A percentile compares a stretch with the other conserved stretches of the same genome.
Evolutionary conservation across 92 coral and sea anemone genomes (phyloP).

Genomic region (Virgularia gustaviana): DNA sequence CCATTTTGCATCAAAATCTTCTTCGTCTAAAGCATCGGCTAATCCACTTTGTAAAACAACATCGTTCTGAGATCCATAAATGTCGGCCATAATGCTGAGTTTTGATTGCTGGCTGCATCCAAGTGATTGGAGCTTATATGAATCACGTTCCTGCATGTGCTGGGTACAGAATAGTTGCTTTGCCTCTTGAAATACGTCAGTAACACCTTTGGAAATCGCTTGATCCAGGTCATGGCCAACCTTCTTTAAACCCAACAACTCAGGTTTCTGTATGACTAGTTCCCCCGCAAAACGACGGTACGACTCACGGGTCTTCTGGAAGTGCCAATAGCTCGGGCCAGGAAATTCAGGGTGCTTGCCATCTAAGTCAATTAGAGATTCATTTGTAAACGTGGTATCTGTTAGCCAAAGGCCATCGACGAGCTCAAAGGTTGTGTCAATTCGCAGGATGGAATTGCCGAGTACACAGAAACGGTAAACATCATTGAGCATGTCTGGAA

Average conservation of each 20-base stretch:
- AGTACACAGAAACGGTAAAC: constrained; percentile 49
- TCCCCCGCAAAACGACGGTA: constrained; percentile 51
- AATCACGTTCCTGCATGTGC: constrained; percentile 30
- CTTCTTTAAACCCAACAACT: constrained; percentile 37
- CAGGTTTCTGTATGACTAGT: constrained; percentile 38
- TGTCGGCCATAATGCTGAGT: constrained; percentile 35
- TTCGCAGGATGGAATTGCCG: constrained; percentile 48
- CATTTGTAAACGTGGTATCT: constrained; percentile 54
- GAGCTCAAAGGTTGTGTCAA: constrained; percentile 63
- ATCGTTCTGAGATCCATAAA: constrained; percentile 45
- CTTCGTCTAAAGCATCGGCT: constrained; percentile 51
- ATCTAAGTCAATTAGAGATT: constrained; percentile 45
- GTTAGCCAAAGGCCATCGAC: constrained; percentile 69
- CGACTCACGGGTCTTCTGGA: constrained; percentile 35
- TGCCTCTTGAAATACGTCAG: constrained; percentile 52
- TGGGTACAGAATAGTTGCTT: constrained; percentile 44
- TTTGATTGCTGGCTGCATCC: constrained; percentile 42
- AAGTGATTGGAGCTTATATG: constrained; percentile 37
- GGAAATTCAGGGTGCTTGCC: constrained; percentile 61
- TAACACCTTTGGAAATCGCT: constrained; percentile 51
- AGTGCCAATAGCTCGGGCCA: constrained; percentile 68
- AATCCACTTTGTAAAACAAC: constrained; percentile 45
- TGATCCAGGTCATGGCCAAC: constrained; percentile 54
- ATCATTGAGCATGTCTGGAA: constrained; percentile 53
- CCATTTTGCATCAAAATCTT: constrained; percentile 45